Conservation (phyloP, 2,113 vertebrate species). For the Pholis gunnellus region DNA sequence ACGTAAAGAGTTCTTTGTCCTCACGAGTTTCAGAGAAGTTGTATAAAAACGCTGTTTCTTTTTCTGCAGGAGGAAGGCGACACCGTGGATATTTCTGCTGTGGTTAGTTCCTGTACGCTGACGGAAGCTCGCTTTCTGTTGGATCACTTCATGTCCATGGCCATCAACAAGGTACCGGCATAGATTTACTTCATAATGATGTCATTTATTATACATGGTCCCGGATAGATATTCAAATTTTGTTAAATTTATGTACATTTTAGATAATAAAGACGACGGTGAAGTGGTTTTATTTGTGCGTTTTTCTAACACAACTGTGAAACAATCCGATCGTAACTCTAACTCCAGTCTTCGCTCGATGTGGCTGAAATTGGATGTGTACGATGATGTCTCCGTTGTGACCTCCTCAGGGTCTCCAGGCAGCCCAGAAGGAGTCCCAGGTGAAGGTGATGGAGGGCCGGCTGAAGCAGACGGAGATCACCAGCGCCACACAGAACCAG, state of each 20-base stretch:
- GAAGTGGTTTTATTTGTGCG: too few relatives aligned
- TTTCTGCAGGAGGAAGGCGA: slow-evolving; percentile 92
- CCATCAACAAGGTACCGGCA: slow-evolving; percentile 91
- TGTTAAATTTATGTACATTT: not conserved
- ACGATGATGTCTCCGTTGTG: not conserved
- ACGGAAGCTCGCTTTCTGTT: slow-evolving; percentile 94
- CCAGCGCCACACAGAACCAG: slow-evolving; percentile 97
- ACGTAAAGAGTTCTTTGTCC: not conserved
- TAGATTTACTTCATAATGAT: not conserved
- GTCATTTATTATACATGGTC: not conserved
- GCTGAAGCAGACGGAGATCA: slow-evolving; percentile 97
- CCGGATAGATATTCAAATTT: not conserved
- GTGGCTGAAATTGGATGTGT: too few relatives aligned
- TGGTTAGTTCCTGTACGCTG: slow-evolving; percentile 93
- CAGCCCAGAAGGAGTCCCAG: slow-evolving; percentile 96
- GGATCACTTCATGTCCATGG: slow-evolving; percentile 96
- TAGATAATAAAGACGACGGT: not conserved
- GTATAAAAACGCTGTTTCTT: not conserved
- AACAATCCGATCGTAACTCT: too few relatives aligned
- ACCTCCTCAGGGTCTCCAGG: slow-evolving; percentile 90
- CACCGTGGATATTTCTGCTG: slow-evolving; percentile 90
- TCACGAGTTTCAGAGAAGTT: not conserved
- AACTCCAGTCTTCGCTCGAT: too few relatives aligned
- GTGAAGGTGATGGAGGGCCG: slow-evolving; percentile 97
- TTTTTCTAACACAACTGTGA: too few relatives aligned